A percentile compares a stretch with the other conserved stretches of the same genome.
phyloP scores from a whole-genome alignment of 2,888 invertebrate genomes.

The Phania funesta region DNA sequence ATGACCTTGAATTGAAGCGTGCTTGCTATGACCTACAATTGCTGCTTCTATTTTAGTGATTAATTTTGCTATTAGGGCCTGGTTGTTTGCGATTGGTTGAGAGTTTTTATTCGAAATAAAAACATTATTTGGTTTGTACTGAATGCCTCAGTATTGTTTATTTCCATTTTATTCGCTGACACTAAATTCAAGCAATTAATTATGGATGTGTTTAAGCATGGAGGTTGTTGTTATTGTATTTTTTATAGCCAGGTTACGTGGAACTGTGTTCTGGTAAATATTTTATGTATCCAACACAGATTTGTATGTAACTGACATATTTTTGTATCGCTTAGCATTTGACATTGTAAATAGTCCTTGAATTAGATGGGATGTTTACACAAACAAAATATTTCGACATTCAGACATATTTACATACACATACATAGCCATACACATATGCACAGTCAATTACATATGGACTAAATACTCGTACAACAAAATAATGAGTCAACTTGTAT shows the following conservation, averaged over 20 bases:
- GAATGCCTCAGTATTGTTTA: neutral
- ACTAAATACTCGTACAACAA: constrained; percentile 1
- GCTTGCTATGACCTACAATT: neutral
- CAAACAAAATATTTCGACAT: constrained; percentile 2
- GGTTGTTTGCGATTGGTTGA: neutral
- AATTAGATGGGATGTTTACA: constrained; percentile 19
- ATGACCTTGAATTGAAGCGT: neutral
- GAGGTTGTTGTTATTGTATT: neutral
- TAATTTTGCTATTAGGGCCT: neutral
- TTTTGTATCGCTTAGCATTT: constrained; percentile 42
- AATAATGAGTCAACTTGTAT: constrained; percentile 16
- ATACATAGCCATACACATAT: neutral
- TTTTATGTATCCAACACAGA: constrained; percentile 5
- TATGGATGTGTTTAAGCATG: constrained; percentile 16
- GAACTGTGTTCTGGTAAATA: constrained; percentile 29
- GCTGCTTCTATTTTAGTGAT: neutral
- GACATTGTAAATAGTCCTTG: constrained; percentile 60
- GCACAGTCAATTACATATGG: neutral
- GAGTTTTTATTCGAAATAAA: neutral
- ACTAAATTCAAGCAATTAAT: constrained; percentile 16
- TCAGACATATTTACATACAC: neutral
- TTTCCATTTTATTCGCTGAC: constrained; percentile 9
- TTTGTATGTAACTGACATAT: constrained; percentile 4
- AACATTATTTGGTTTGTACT: neutral
- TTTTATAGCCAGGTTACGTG: constrained; percentile 22